A percentile compares a stretch with the other conserved stretches of the same genome.
phyloP scores from a whole-genome alignment of 2,888 invertebrate genomes.

The Conops quadrifasciatus region DNA sequence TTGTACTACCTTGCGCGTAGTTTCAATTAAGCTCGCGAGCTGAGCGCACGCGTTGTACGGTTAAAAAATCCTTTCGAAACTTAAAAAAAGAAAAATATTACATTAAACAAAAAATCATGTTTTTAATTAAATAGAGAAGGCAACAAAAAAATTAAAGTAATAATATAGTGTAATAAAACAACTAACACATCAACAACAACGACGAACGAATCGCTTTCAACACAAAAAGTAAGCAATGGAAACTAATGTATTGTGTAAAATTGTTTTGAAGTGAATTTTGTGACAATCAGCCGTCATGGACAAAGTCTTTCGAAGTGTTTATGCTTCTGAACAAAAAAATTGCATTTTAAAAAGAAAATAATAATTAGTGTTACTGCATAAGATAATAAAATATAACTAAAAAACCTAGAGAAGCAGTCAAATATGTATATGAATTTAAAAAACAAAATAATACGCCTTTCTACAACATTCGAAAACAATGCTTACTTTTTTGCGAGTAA shows the following conservation, averaged over 20 bases:
- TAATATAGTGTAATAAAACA: neutral
- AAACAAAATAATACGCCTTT: too few relatives aligned
- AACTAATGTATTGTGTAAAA: neutral
- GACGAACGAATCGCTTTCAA: neutral
- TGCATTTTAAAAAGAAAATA: neutral
- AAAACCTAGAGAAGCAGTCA: neutral
- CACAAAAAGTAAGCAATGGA: neutral
- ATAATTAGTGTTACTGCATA: neutral
- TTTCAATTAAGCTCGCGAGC: conserved; percentile 22
- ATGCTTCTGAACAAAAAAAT: too few relatives aligned
- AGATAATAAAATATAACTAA: conserved; percentile 22
- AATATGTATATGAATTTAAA: neutral
- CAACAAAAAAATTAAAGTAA: neutral
- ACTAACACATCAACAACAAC: too few relatives aligned
- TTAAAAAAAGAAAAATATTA: neutral
- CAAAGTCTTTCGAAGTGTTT: too few relatives aligned
- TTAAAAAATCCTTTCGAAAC: neutral
- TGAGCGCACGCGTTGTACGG: conserved; percentile 4
- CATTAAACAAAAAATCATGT: neutral
- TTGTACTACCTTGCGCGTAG: conserved; percentile 10
- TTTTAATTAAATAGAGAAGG: neutral
- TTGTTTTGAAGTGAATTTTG: too few relatives aligned
- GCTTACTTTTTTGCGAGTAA: too few relatives aligned
- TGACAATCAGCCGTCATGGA: too few relatives aligned
- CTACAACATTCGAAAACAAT: too few relatives aligned